phyloP scores from a whole-genome alignment of 2,797 vertebrate genomes.

The Tokudaia muenninki region DNA sequence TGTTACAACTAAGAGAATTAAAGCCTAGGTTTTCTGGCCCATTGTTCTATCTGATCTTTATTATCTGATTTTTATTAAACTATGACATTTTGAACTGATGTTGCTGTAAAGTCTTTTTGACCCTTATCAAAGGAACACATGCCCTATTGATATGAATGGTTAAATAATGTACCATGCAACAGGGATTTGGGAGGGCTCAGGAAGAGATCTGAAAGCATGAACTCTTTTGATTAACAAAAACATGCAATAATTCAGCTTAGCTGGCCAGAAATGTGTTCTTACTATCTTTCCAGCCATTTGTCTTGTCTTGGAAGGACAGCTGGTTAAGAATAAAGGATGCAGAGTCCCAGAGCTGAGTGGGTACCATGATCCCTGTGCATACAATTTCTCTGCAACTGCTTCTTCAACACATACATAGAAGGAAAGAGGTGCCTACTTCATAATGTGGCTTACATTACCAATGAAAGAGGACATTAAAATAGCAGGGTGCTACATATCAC shows the following conservation, averaged over 20 bases:
- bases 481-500: neutral
- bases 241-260: neutral
- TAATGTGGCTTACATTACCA: neutral
- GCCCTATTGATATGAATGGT: neutral
- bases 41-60: neutral
- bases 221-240: constrained; percentile 23
- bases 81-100: neutral
- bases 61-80: neutral
- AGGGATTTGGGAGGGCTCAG: neutral
- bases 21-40: neutral
- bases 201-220: neutral
- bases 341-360: neutral
- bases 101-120: neutral
- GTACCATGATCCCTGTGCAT: neutral
- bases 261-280: neutral
- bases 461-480: constrained; percentile 10
- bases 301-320: neutral
- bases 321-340: neutral
- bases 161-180: neutral
- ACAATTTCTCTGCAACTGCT: neutral
- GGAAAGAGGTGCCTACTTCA: neutral
- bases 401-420: neutral
- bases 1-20: neutral
- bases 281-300: neutral
- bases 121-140: neutral